Conservation (phyloP, 2,797 vertebrate species). For the Aulostomus chinensis region DNA sequence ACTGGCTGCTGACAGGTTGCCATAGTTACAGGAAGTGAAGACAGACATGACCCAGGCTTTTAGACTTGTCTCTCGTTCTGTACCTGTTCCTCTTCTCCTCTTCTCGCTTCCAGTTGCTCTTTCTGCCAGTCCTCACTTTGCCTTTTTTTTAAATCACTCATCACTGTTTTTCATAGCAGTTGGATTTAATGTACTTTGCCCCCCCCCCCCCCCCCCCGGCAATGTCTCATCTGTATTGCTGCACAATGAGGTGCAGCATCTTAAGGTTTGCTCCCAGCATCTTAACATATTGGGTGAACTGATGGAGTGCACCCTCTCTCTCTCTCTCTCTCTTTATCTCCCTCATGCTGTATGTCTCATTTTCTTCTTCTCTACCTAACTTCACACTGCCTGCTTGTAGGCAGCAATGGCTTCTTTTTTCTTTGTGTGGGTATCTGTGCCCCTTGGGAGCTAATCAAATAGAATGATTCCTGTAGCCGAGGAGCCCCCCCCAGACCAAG, state of each 20-base stretch:
- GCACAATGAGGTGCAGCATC: constrained; percentile 55
- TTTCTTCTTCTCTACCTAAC: constrained; percentile 38
- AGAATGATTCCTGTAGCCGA: constrained; percentile 73
- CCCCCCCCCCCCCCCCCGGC: background rate
- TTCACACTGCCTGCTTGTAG: constrained; percentile 43
- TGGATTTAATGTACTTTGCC: constrained; percentile 15
- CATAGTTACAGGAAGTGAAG: constrained; percentile 83
- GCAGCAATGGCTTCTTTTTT: constrained; percentile 44
- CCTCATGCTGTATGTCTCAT: constrained; percentile 10
- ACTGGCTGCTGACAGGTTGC: constrained; percentile 81
- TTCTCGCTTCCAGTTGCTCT: constrained; percentile 49
- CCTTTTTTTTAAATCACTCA: constrained; percentile 31
- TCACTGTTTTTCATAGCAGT: constrained; percentile 21
- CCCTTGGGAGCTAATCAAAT: constrained; percentile 77
- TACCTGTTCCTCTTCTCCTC: constrained; percentile 63
- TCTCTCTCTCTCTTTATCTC: constrained; percentile 30
- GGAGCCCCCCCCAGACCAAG: constrained; percentile 50
- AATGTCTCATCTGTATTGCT: constrained; percentile 46
- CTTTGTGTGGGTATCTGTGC: constrained; percentile 69
- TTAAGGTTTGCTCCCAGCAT: constrained; percentile 57
- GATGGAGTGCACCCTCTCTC: constrained; percentile 39
- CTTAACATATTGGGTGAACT: constrained; percentile 49
- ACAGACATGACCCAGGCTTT: constrained; percentile 74
- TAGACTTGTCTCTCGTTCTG: constrained; percentile 54
- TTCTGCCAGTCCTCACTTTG: constrained; percentile 41